A percentile compares a stretch with the other conserved stretches of the same genome.
These are phyloP conservation scores for Pholis gunnellus DNA, from an alignment of 2,113 vertebrate genomes.

Conservation along the genomic window DNA sequence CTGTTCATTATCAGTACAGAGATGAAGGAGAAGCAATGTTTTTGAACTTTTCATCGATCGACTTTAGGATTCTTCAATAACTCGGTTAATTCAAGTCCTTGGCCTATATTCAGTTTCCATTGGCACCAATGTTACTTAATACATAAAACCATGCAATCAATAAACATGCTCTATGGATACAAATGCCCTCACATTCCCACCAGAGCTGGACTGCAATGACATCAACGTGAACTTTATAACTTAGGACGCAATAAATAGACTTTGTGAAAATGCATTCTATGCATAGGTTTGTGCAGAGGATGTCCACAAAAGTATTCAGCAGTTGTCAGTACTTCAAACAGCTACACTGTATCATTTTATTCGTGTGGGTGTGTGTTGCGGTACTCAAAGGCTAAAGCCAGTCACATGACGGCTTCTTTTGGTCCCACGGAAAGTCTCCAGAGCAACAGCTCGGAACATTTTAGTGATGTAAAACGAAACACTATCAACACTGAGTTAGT, in stretches of 20 bases:
- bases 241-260: constrained; percentile 67
- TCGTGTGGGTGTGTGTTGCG: constrained; percentile 36
- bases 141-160: constrained; percentile 64
- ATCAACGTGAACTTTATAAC: constrained; percentile 44
- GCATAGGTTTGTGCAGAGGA: constrained; percentile 67
- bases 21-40: constrained; percentile 1
- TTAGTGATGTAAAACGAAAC: not conserved
- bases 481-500: constrained; percentile 15
- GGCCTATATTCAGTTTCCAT: constrained; percentile 6
- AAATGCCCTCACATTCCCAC: constrained; percentile 44
- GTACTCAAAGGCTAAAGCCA: constrained; percentile 43
- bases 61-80: constrained; percentile 32
- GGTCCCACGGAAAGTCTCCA: constrained; percentile 62
- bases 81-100: constrained; percentile 43
- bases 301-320: constrained; percentile 51
- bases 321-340: constrained; percentile 40
- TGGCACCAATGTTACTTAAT: constrained; percentile 39
- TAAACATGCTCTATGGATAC: constrained; percentile 53
- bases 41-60: constrained; percentile 1
- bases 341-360: constrained; percentile 19
- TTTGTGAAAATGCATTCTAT: constrained; percentile 54
- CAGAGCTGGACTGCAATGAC: constrained; percentile 25
- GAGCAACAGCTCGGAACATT: constrained; percentile 14
- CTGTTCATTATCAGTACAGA: constrained; percentile 22
- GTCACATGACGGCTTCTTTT: constrained; percentile 52